Evolutionary conservation across 2,888 invertebrate genomes (phyloP).

Genomic region (Glyphotaelius pellucidus): DNA sequence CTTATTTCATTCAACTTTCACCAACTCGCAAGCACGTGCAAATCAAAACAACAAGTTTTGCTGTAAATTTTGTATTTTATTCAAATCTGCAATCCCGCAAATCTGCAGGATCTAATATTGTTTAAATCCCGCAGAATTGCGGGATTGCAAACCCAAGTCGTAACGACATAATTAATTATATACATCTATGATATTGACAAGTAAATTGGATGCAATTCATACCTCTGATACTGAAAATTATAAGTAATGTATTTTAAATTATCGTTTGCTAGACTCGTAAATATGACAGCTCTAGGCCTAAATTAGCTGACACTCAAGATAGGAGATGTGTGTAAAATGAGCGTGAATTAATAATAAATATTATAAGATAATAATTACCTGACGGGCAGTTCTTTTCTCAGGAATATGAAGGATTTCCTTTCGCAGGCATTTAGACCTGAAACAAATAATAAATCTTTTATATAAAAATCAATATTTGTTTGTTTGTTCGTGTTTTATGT

Average conservation of each 20-base stretch:
- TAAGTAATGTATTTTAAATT: not conserved
- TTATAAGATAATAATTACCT: slow-evolving; percentile 75
- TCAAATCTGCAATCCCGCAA: too few species aligned
- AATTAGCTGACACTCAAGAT: not conserved
- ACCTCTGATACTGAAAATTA: not conserved
- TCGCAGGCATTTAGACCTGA: slow-evolving; percentile 93
- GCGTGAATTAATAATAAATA: not conserved
- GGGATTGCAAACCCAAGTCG: too few species aligned
- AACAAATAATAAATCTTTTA: slow-evolving; percentile 72
- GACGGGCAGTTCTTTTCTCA: slow-evolving; percentile 98
- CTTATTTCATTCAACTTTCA: too few species aligned
- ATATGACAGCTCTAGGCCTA: not conserved
- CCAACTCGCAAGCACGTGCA: too few species aligned
- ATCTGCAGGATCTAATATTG: too few species aligned
- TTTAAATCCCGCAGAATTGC: too few species aligned
- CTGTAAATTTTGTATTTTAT: too few species aligned
- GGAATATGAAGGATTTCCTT: slow-evolving; percentile 93
- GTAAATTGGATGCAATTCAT: not conserved
- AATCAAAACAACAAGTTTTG: too few species aligned
- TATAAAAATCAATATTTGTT: too few species aligned
- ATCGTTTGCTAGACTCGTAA: not conserved
- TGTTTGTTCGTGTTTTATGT: too few species aligned
- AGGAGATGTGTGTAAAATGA: not conserved
- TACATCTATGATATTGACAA: not conserved
- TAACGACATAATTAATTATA: too few species aligned